Evolutionary conservation across 2,888 invertebrate species (phyloP).

Genomic region (Subacronicta megacephala): DNA sequence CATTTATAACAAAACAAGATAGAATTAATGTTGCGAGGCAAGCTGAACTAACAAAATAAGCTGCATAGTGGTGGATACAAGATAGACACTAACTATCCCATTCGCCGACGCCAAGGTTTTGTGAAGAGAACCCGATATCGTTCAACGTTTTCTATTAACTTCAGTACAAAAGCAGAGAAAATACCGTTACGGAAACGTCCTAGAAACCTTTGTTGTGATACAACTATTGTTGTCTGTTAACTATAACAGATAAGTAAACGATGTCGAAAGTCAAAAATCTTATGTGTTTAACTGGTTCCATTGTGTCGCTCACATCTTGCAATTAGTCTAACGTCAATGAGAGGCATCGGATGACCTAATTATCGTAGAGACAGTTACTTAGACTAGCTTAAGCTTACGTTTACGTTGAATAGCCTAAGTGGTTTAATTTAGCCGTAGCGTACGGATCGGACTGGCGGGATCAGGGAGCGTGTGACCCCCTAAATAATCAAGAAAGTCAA

Average conservation of each 20-base stretch:
- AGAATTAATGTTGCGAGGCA: slow-evolving; percentile 14
- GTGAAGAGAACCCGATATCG: slow-evolving; percentile 73
- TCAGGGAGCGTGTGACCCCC: slow-evolving; percentile 59
- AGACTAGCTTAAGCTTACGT: slow-evolving; percentile 19
- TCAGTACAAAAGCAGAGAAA: slow-evolving; percentile 75
- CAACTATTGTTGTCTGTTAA: slow-evolving; percentile 78
- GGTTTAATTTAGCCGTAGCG: slow-evolving; percentile 35
- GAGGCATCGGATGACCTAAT: slow-evolving; percentile 31
- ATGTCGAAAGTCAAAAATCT: slow-evolving; percentile 64
- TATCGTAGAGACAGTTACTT: slow-evolving; percentile 26
- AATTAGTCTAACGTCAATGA: slow-evolving; percentile 32
- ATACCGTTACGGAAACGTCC: slow-evolving; percentile 80
- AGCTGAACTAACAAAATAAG: slow-evolving; percentile 50
- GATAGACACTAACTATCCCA: slow-evolving; percentile 62
- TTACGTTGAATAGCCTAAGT: slow-evolving; percentile 29
- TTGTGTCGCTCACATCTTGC: slow-evolving; percentile 32
- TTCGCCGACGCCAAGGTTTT: slow-evolving; percentile 59
- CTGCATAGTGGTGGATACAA: slow-evolving; percentile 41
- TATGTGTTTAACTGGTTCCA: slow-evolving; percentile 41
- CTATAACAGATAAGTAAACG: slow-evolving; percentile 72
- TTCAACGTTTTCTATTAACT: slow-evolving; percentile 78
- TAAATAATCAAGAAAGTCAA: slow-evolving; percentile 70
- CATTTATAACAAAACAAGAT: slow-evolving; percentile 1
- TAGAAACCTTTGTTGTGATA: slow-evolving; percentile 80
- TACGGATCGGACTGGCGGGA: slow-evolving; percentile 41